Percentiles rank a stretch among this genome's conserved stretches.
Conservation (phyloP, 1,140 invertebrate species). For the Anoplophora glabripennis region DNA sequence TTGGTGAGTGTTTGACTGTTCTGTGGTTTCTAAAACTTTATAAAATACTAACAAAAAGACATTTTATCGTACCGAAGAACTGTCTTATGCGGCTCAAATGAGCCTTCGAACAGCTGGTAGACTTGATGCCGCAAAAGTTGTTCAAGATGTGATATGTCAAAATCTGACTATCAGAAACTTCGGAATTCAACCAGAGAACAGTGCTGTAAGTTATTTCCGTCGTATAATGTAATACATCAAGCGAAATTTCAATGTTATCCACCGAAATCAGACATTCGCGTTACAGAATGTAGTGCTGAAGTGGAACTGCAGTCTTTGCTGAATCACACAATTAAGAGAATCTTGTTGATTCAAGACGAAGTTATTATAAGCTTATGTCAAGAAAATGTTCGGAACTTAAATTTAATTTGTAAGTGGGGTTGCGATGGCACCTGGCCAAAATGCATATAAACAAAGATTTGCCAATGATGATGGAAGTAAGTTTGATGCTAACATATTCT, state of each 20-base stretch:
- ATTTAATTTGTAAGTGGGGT: conserved; percentile 42
- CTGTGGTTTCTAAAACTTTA: too few species aligned
- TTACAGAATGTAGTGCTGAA: conserved; percentile 17
- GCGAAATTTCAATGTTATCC: not conserved
- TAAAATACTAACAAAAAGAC: too few species aligned
- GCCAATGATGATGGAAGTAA: conserved; percentile 9
- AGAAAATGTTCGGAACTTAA: conserved; percentile 22
- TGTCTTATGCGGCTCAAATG: too few species aligned
- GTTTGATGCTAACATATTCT: conserved; percentile 28
- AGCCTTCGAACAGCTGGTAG: not conserved
- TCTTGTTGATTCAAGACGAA: not conserved
- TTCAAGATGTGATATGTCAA: not conserved
- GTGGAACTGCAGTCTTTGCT: conserved; percentile 24
- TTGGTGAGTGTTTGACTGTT: too few species aligned
- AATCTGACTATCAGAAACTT: not conserved
- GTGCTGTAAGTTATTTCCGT: not conserved
- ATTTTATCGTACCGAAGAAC: too few species aligned
- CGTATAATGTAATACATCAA: not conserved
- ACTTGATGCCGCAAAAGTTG: not conserved
- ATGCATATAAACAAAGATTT: conserved; percentile 43
- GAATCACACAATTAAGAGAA: conserved; percentile 20
- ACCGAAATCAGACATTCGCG: not conserved
- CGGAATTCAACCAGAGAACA: not conserved
- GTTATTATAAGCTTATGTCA: not conserved
- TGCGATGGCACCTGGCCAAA: conserved; percentile 39